Base-by-base conservation (phyloP, 2,113 vertebrate genomes). In the Oryzias melastigma region DNA sequence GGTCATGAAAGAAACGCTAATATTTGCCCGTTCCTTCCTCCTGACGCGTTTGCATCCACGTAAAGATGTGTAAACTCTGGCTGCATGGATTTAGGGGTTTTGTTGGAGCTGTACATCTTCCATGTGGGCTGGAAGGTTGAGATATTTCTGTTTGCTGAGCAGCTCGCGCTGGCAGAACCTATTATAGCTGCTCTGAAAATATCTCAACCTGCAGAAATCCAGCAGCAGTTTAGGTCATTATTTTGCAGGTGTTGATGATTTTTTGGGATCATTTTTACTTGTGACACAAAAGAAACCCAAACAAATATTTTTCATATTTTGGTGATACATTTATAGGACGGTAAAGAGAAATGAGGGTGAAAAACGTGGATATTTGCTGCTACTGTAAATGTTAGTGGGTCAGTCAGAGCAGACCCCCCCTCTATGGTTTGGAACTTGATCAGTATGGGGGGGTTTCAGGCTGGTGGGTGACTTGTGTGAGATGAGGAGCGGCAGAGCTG, bases 381-480 rank as follows among this genome's bases (percentile, higher is more conserved):
- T 52, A 53, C 71, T 60, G 62, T 75, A 86, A 85, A 89, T 87
- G 69, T 77, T 77, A 88, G 65, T 75, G 62, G 74, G 80, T 83
- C 75, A 81, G 60, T 69, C 52, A 63, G 19, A 29, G 71, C 73
- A 61, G 17, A 62, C 57, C 62, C 12, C 58, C 44, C 18, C 55
- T 27, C 22, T 22, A 22, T 51, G 51, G 58, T 53, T 56, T 61
- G 80, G 79, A 82, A 90, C 75, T 48, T 7, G 78, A 87, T 81
- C 84, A 47, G 46, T 48, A 62, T 54, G 50, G n/a, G 44, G 27
- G 13, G 15, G 52, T 40, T 25, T 22, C 41, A 14, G 54, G 4
- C 35, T 35, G 35, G 35, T 12, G 35, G 35, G 35, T 12, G 3
- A 35, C 35, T 35, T 35, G 35, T 12, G 35, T 35, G 35, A 27